Evolutionary conservation across 2,113 vertebrate species (phyloP), one percentile per base, ranked within the genome.

Genomic region (Cercopithecus mona): DNA sequence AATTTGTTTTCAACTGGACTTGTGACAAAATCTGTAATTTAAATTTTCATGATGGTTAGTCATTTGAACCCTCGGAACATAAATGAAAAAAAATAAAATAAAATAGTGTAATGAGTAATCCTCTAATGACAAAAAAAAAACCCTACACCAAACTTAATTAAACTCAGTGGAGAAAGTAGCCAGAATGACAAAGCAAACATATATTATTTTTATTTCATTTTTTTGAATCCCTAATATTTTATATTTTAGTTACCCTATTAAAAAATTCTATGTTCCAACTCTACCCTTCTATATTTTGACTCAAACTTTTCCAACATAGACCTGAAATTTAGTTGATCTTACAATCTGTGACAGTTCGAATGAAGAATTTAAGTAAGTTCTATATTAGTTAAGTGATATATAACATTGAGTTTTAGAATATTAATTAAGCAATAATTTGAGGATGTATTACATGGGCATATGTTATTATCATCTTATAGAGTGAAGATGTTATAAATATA

Each of bases 21-120:
- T 92, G 90, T 80, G 94, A 95, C 92, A 98, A 98, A 98, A 96
- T 96, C 83, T 94, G 66, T 96, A 96, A 98, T 97, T 97, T 97
- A 81, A 96, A 96, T 95, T 97, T 98, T 98, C 98, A 98, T 96
- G 78, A 96, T 43, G 43, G 75, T 93, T 97, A 97, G 95, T 98
- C 98, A 98, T 97, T 97, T 98, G 94, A 98, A 96, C 55, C 89
- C 94, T 1, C 0, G 87, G 45, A 97, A 97, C 66, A 89, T 30
- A 97, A 96, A 96, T 64, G 68, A 93, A 97, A 90, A 90, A 90
- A 97, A 90, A 90, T 50, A 50, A 50, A 50, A 50, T 50, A 96
- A 97, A 66, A 78, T 90, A 97, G 85, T 57, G 17, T 96, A 97
- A 98, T 97, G 95, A 98, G 84, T 96, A 98, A 98, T 97, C 52